Evolutionary conservation across 2,113 vertebrate species (phyloP).

Genomic region (Takifugu flavidus): DNA sequence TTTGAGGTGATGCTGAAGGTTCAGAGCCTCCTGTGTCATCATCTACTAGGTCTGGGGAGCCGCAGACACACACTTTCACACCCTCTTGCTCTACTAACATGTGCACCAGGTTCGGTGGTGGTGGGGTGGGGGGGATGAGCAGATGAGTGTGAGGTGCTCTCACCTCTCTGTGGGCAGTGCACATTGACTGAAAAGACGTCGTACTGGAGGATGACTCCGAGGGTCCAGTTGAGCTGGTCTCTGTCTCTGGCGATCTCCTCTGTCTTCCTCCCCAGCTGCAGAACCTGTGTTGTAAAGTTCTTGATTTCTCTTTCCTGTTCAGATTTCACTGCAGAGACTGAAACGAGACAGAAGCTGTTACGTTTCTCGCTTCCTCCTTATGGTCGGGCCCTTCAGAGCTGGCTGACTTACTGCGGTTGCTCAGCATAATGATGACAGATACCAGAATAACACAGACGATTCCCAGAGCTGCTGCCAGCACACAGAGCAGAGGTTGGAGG

Average conservation of each 20-base stretch:
- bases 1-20: too few species aligned
- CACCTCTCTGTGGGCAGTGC: conserved; percentile 42
- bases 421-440: conserved; percentile 16
- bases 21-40: too few species aligned
- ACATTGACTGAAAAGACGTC: conserved; percentile 6
- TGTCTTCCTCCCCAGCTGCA: conserved; percentile 2
- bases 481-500: rapidly evolving
- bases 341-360: neutral
- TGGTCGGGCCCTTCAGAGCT: neutral
- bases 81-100: too few species aligned
- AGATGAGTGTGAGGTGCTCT: neutral
- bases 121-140: neutral
- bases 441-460: conserved; percentile 24
- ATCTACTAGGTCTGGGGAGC: too few species aligned
- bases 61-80: too few species aligned
- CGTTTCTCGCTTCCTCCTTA: neutral
- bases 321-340: conserved; percentile 3
- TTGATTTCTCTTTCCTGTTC: neutral
- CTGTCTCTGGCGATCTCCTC: conserved; percentile 24
- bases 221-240: conserved; percentile 48
- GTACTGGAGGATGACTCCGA: conserved; percentile 22
- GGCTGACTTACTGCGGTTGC: conserved; percentile 28
- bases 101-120: too few species aligned
- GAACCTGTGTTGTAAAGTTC: neutral
- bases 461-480: conserved; percentile 13